These are phyloP conservation scores for Pachymerium ferrugineum DNA, from an alignment of 2,888 invertebrate genomes.

Conservation along the genomic window DNA sequence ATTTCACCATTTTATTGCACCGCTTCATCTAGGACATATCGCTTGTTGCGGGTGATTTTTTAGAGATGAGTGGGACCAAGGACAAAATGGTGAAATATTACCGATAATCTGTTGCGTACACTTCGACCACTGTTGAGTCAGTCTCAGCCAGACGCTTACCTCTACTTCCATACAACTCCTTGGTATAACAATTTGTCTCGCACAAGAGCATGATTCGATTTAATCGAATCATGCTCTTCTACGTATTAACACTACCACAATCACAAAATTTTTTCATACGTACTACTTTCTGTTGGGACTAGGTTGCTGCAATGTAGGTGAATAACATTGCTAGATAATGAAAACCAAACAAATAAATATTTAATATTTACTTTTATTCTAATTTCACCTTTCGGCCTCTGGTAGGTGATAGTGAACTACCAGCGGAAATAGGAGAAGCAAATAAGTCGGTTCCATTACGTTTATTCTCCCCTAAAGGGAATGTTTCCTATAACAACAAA, in stretches of 20 bases:
- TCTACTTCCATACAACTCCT: no score
- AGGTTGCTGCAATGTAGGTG: conserved; percentile 58
- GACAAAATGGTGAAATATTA: no score
- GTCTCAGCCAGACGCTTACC: no score
- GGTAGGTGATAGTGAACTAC: conserved; percentile 47
- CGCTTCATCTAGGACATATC: no score
- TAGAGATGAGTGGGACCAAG: no score
- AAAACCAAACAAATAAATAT: background rate
- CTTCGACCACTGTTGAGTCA: no score
- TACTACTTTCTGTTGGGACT: conserved; percentile 69
- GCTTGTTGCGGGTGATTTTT: no score
- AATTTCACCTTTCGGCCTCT: conserved; percentile 41
- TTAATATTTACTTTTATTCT: background rate
- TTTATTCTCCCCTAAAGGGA: conserved; percentile 35
- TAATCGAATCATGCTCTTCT: no score
- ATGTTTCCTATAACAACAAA: conserved; percentile 20
- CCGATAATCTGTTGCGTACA: no score
- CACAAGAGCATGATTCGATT: no score
- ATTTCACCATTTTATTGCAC: no score
- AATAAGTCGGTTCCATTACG: conserved; percentile 47
- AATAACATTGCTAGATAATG: conserved; percentile 53
- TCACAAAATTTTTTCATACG: background rate
- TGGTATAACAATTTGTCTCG: no score
- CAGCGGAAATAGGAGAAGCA: conserved; percentile 43
- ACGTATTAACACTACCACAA: background rate